Evolutionary conservation across 2,888 invertebrate genomes (phyloP), one percentile per base, ranked within the genome.

Genomic region (Adineta ricciae): DNA sequence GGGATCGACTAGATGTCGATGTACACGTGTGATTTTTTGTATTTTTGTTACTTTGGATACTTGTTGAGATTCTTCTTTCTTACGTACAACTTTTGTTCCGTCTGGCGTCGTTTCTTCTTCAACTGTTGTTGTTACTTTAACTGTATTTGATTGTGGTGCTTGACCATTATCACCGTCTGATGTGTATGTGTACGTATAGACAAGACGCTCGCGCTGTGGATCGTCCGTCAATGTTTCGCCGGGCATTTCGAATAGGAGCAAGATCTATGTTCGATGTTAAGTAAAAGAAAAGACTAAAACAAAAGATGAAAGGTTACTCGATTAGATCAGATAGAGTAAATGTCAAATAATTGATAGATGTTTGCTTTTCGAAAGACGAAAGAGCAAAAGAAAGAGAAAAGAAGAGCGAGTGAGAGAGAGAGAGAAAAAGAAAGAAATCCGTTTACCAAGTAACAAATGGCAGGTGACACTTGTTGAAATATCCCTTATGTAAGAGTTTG

Each of bases 101-200:
- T 86, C 86, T 19, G 86, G 84, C 38, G 84, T 84, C 19, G 84
- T 83, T 84, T 86, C 86, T 56, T 86, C 86, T 27, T 84, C 84
- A 46, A 86, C 86, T n/a, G 84, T 86, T 52, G 84, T 84, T 78
- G 84, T 84, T 41, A 86, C 86, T 83, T 85, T 83, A 46, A 85
- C 85, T 50, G 85, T 85, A 49, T 85, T 85, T 56, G 82, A 52
- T 46, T 73, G 78, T n/a, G 85, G 85, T 49, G 72, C 27, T 54
- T 73, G 73, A 49, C 32, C 56, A 36, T 46, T n/a, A 49, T 85
- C 84, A 36, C 84, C 84, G n/a, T 82, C 85, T 19, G 85, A 83
- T 36, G 83, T 73, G 36, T 85, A 85, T 49, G 84, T 54, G 49
- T 85, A 85, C 50, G 85, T 78, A 41, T 85, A 85, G 32, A 83